Base-by-base conservation (phyloP, 2,113 vertebrate genomes). In the Eulemur rufifrons region DNA sequence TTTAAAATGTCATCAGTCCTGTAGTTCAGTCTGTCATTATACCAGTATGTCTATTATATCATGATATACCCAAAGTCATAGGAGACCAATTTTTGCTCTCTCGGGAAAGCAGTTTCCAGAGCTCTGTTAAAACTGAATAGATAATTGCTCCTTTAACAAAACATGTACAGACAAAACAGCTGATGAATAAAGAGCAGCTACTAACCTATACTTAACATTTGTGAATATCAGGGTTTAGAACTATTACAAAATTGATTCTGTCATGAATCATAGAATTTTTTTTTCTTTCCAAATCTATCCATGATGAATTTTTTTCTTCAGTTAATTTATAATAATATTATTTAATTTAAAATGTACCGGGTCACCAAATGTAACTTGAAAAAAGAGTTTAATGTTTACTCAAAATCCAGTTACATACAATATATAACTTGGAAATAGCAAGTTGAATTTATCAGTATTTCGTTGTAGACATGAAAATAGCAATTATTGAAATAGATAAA, bases 371-470 rank as follows among this genome's bases (percentile, higher is more conserved):
- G 20, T 11, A 68, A 85, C 25, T 82, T 95, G 39, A 64, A 90
- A 90, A 93, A 93, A 59, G 32, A 93, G 15, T 87, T 76, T 91
- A 78, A 87, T 39, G 18, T 87, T 73, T 85, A 54, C 29, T 90
- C 14, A 80, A 21, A 81, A 21, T 82, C 56, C 34, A 76, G 37
- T 59, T 61, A 74, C 2, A 37, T 50, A 89, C 14, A 90, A 59
- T 54, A 73, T 8, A 96, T 92, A 97, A 96, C 21, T 64, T 81
- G 2, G 29, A 96, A 95, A 64, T 1, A 87, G 11, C 6, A 97
- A 97, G 37, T n/a, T 98, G 78, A 86, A 98, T 97, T 98, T 97
- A 84, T 97, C 73, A 97, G 93, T 97, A 97, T 98, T 98, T 98
- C 96, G 98, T 95, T 97, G 86, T 27, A 97, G 96, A 97, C 97